These are phyloP conservation scores for Brassicogethes aeneus DNA, from an alignment of 2,888 invertebrate species.

Conservation along the genomic window DNA sequence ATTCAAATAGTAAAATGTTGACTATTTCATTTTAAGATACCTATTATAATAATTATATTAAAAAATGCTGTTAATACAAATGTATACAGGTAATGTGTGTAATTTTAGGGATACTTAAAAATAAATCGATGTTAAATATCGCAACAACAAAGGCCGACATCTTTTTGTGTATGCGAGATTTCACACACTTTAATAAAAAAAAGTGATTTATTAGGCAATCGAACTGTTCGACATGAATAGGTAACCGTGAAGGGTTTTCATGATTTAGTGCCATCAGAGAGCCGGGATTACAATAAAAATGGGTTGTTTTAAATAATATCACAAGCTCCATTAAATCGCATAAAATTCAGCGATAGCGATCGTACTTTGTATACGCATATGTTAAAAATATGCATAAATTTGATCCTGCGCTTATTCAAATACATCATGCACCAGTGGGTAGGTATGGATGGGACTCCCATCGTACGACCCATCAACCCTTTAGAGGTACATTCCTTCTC, in stretches of 20 bases:
- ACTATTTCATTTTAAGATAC: no score
- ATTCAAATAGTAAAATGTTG: no score
- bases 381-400: slow-evolving; percentile 35
- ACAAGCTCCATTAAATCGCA: slow-evolving; percentile 40
- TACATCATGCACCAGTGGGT: slow-evolving; percentile 38
- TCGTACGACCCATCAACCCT: slow-evolving; percentile 25
- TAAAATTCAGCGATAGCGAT: slow-evolving; percentile 28
- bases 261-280: slow-evolving; percentile 23
- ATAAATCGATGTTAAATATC: no score
- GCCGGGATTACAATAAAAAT: slow-evolving; percentile 25
- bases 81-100: no score
- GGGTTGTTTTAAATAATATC: slow-evolving; percentile 35
- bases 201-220: slow-evolving; percentile 16
- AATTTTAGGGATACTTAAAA: no score
- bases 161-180: no score
- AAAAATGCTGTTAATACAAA: no score
- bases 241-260: slow-evolving; percentile 14
- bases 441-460: slow-evolving; percentile 28
- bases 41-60: no score
- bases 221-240: slow-evolving; percentile 14
- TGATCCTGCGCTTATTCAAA: slow-evolving; percentile 31
- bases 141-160: no score
- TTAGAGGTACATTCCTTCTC: slow-evolving; percentile 15
- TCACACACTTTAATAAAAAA: slow-evolving; percentile 1
- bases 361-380: slow-evolving; percentile 15